Percentiles rank a stretch among this genome's conserved stretches.
Conservation (phyloP, 2,113 vertebrate species). For the Cololabis saira region DNA sequence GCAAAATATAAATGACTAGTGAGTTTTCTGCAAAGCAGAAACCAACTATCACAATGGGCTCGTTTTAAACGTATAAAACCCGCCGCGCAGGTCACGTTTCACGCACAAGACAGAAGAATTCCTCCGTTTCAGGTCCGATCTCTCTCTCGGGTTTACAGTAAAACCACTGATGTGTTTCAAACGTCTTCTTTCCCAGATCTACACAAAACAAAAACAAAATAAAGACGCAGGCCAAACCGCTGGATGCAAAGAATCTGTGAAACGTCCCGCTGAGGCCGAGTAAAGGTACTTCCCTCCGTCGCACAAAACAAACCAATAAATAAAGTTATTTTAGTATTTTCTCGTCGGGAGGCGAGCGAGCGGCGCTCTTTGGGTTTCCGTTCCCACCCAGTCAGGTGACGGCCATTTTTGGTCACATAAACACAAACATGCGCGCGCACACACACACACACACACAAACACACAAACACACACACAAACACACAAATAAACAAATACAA, state of each 20-base stretch:
- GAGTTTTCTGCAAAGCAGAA: too few species aligned
- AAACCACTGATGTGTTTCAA: constrained; percentile 1
- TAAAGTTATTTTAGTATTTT: constrained; percentile 67
- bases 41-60: too few species aligned
- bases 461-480: too few species aligned
- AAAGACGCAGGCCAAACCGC: constrained; percentile 13
- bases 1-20: too few species aligned
- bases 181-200: not conserved
- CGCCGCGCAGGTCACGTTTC: too few species aligned
- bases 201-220: constrained; percentile 1
- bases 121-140: not conserved
- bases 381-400: constrained; percentile 37
- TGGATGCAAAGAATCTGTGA: constrained; percentile 37
- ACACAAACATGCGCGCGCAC: too few species aligned
- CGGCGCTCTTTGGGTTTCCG: constrained; percentile 60
- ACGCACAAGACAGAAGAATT: not conserved
- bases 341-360: constrained; percentile 50
- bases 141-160: constrained; percentile 28
- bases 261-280: constrained; percentile 47
- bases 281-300: constrained; percentile 21
- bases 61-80: too few species aligned
- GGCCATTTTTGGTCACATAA: constrained; percentile 57
- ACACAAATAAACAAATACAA: not conserved
- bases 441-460: constrained; percentile 16
- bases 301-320: constrained; percentile 75